phyloP scores from a whole-genome alignment of 1,140 invertebrate species.

The Brachionus paranguensis region DNA sequence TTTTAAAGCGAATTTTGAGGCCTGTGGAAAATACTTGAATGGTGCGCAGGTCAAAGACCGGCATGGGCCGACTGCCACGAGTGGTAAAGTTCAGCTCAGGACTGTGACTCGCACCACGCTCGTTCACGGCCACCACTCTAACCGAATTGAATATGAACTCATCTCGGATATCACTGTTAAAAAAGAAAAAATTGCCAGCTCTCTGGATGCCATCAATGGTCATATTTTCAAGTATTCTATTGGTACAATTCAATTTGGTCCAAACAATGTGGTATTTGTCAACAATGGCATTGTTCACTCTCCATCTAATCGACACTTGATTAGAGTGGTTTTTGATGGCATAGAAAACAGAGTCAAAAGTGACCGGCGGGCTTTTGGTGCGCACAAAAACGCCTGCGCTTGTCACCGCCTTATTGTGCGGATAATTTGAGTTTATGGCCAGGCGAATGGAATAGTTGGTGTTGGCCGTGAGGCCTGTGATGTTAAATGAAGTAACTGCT shows the following conservation, averaged over 20 bases:
- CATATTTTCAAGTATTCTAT: neutral
- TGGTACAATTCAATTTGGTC: neutral
- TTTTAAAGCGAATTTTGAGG: slow-evolving; percentile 14
- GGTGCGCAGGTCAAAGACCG: neutral
- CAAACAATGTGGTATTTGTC: neutral
- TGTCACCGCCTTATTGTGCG: neutral
- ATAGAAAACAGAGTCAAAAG: neutral
- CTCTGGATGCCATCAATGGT: neutral
- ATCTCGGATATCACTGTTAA: neutral
- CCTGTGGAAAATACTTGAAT: neutral
- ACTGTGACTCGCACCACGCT: neutral
- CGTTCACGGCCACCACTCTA: neutral
- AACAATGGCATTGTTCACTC: neutral
- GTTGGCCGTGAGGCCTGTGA: neutral
- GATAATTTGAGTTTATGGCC: neutral
- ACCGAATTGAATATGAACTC: neutral
- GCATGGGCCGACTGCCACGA: neutral
- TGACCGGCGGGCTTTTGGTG: neutral
- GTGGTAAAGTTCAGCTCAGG: neutral
- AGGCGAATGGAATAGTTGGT: neutral
- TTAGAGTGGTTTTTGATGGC: neutral
- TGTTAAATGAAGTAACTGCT: neutral
- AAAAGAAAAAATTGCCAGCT: neutral
- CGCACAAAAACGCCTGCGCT: neutral
- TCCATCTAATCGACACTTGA: neutral